Evolutionary conservation across 2,113 vertebrate species (phyloP).

Genomic region (Abramis brama): DNA sequence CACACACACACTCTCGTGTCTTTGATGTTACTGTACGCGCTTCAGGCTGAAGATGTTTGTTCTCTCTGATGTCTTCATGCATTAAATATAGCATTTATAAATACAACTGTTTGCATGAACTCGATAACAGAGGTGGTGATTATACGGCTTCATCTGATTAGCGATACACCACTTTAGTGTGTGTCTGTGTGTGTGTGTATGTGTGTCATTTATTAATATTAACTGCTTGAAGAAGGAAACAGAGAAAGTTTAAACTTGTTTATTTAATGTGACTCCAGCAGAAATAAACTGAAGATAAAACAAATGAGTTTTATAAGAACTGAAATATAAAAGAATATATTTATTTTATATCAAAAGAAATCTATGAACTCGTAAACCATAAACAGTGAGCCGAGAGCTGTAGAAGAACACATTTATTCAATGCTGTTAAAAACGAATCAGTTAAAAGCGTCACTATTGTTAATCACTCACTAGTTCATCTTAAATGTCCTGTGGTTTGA

Average conservation of each 20-base stretch:
- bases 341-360: not conserved
- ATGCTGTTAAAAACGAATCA: too few relatives aligned
- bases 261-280: not conserved
- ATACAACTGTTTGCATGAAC: not conserved
- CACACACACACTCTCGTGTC: not conserved
- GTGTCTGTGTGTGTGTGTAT: not conserved
- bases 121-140: not conserved
- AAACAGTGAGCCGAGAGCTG: too few relatives aligned
- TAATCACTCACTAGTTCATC: not conserved
- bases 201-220: not conserved
- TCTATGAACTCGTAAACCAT: too few relatives aligned
- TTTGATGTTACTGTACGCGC: not conserved
- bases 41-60: not conserved
- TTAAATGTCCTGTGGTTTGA: not conserved
- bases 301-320: not conserved
- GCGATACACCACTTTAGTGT: not conserved
- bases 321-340: not conserved
- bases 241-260: not conserved
- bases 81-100: conserved; percentile 2
- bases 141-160: not conserved
- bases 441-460: too few relatives aligned
- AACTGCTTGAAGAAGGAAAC: not conserved
- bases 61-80: conserved; percentile 13
- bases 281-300: not conserved
- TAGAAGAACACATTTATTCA: too few relatives aligned